Evolutionary conservation across 2,888 invertebrate genomes (phyloP).

Genomic region (Hypercompe scribonia): DNA sequence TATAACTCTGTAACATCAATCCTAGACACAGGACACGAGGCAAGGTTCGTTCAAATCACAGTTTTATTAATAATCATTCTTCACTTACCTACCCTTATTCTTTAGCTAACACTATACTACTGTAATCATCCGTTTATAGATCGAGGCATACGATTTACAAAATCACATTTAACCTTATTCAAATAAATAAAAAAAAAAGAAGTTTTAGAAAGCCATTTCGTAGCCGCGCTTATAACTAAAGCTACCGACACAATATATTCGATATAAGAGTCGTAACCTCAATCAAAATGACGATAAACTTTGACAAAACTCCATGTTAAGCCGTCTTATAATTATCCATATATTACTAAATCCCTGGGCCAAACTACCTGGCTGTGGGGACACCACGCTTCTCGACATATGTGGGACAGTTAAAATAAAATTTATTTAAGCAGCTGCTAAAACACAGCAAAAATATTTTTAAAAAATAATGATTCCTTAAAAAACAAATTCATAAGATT

Average conservation of each 20-base stretch:
- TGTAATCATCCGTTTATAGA: background rate
- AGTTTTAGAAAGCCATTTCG: slow-evolving; percentile 38
- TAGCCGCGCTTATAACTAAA: slow-evolving; percentile 60
- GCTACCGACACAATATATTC: slow-evolving; percentile 76
- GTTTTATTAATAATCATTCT: background rate
- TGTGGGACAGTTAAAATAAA: background rate
- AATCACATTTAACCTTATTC: slow-evolving; percentile 36
- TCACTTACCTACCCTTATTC: background rate
- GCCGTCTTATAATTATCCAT: slow-evolving; percentile 86
- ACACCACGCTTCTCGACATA: slow-evolving; percentile 17
- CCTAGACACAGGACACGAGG: background rate
- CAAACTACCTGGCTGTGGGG: slow-evolving; percentile 76
- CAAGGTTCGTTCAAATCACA: background rate
- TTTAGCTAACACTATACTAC: background rate
- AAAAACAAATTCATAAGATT: background rate
- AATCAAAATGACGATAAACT: slow-evolving; percentile 84
- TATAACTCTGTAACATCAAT: background rate
- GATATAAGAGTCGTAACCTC: slow-evolving; percentile 80
- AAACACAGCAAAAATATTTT: background rate
- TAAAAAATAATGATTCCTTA: background rate
- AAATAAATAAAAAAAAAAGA: slow-evolving; percentile 50
- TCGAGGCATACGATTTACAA: slow-evolving; percentile 56
- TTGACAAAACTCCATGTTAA: slow-evolving; percentile 86
- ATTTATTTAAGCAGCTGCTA: background rate
- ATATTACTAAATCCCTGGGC: slow-evolving; percentile 80